These are phyloP conservation scores for Achlya flavicornis DNA, from an alignment of 2,888 invertebrate species.

Conservation along the genomic window DNA sequence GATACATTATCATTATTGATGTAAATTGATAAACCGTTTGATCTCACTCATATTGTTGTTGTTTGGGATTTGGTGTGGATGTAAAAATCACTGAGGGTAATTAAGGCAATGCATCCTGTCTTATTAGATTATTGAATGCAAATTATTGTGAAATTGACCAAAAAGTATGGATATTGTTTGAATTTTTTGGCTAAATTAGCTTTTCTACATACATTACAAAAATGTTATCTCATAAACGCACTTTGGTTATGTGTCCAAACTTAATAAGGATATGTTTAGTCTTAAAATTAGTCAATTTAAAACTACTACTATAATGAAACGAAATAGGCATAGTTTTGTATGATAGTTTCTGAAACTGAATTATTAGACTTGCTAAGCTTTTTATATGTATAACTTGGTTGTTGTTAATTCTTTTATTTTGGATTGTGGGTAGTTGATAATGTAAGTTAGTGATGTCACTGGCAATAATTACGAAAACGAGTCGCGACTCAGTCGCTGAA, in stretches of 20 bases:
- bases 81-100: constrained; percentile 51
- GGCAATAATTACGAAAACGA: constrained; percentile 26
- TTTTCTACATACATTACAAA: constrained; percentile 61
- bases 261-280: constrained; percentile 64
- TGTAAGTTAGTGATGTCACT: constrained; percentile 37
- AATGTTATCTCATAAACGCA: constrained; percentile 42
- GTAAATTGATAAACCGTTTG: constrained; percentile 58
- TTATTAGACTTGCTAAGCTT: constrained; percentile 64
- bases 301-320: constrained; percentile 54
- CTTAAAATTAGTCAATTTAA: constrained; percentile 75
- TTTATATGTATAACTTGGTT: constrained; percentile 73
- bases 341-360: constrained; percentile 52
- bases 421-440: constrained; percentile 73
- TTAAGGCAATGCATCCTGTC: constrained; percentile 67
- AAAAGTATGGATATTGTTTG: constrained; percentile 61
- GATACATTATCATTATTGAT: constrained; percentile 47
- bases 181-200: constrained; percentile 61
- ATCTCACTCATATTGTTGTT: constrained; percentile 73
- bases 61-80: constrained; percentile 50
- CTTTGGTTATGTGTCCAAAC: constrained; percentile 69
- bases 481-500: background rate
- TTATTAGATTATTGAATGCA: constrained; percentile 58
- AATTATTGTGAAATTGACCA: constrained; percentile 67
- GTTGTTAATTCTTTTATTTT: constrained; percentile 63
- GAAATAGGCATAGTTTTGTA: constrained; percentile 70